Conservation (phyloP, 2,888 invertebrate species). For the Achlya flavicornis region DNA sequence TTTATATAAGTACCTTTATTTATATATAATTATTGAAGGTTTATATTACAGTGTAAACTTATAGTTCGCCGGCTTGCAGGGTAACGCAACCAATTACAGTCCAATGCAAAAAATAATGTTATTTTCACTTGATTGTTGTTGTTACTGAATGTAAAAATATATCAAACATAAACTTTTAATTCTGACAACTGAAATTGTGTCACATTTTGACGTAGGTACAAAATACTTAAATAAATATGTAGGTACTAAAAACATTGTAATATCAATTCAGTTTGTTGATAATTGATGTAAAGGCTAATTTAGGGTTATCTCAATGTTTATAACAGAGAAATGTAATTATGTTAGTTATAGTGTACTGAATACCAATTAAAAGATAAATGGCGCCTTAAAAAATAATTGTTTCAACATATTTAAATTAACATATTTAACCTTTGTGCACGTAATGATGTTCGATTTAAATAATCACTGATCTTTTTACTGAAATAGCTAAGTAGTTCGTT, state of each 20-base stretch:
- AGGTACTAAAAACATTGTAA: not conserved
- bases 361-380: constrained; percentile 28
- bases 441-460: constrained; percentile 29
- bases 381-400: constrained; percentile 25
- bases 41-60: too few species aligned
- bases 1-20: too few species aligned
- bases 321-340: constrained; percentile 14
- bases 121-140: not conserved
- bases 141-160: not conserved
- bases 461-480: constrained; percentile 10
- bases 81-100: not conserved
- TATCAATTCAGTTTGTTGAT: constrained; percentile 20
- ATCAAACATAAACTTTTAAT: not conserved
- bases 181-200: not conserved
- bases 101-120: not conserved
- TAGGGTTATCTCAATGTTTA: constrained; percentile 38
- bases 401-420: constrained; percentile 17
- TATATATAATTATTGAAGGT: too few species aligned
- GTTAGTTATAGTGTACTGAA: constrained; percentile 17
- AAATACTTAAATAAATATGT: too few species aligned
- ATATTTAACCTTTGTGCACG: constrained; percentile 21
- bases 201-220: not conserved
- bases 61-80: not conserved
- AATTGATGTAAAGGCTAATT: constrained; percentile 28
- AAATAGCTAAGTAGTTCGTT: not conserved